Evolutionary conservation across 1,140 invertebrate genomes (phyloP), one percentile per base, ranked within the genome.

Genomic region (Caenorhabditis remanei): DNA sequence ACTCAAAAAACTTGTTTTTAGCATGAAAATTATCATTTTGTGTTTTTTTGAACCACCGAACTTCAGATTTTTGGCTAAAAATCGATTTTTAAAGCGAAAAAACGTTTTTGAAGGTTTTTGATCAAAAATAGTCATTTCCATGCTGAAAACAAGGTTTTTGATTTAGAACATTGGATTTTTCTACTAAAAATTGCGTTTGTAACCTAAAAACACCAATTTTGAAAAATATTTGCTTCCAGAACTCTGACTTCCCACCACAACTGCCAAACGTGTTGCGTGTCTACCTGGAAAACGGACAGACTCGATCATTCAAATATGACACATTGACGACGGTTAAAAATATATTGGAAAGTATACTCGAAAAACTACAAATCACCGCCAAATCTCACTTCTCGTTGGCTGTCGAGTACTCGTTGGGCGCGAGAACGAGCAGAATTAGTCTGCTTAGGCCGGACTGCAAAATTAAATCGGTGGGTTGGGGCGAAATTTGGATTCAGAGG

Each of bases 271-370:
- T 97, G 13, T 94, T 97, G 41, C 97, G 97, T 93, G 94, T 95
- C 24, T 97, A 97, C 92, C 94, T 97, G 41, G 97, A 98, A 93
- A 98, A 97, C 93, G 96, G 96, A 4, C 96, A 97, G 93, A 97
- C 96, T 5, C 97, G 97, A 93, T 97, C 96, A n/a, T 98, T 98
- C 93, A 97, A 97, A 93, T 98, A 98, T 92, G 96, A 98, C 93
- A 95, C 95, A 41, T 96, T 95, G 75, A 98, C 96, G 19, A 96
- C 96, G 4, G 96, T 97, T 1, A 95, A 93, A 89, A 96, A 97
- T 93, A 96, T 98, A 71, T 94, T 97, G 11, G 56, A 58, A 6
- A 58, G 65, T 41, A 48, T 98, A 79, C 95, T 96, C 92, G 95
- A 96, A 90, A 97, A 97, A 93, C 94, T 97, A 24, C 96, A 95